These are phyloP conservation scores for Cinara cedri DNA, from an alignment of 2,888 invertebrate species.

Conservation along the genomic window DNA sequence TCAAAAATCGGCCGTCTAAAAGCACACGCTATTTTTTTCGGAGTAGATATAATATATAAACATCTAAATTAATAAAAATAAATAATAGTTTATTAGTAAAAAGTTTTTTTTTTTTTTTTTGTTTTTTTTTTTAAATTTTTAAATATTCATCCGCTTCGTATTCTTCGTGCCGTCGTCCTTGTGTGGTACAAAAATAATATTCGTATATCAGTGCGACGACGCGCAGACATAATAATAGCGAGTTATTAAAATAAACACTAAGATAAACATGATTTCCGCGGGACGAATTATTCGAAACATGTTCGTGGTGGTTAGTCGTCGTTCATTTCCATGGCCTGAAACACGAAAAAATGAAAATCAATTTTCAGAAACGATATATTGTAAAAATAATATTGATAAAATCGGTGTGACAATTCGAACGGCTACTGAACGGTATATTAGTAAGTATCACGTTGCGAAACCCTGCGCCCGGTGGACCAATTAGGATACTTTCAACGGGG, in stretches of 20 bases:
- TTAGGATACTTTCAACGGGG: too few relatives aligned
- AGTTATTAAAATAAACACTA: too few relatives aligned
- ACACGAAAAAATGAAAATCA: constrained; percentile 5
- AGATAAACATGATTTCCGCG: too few relatives aligned
- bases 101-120: neutral
- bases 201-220: neutral
- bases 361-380: neutral
- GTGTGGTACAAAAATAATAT: neutral
- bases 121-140: too few relatives aligned
- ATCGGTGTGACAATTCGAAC: too few relatives aligned
- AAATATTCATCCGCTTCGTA: too few relatives aligned
- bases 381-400: too few relatives aligned
- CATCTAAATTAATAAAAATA: constrained; percentile 5
- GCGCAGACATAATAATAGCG: neutral
- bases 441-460: too few relatives aligned
- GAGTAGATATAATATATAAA: neutral
- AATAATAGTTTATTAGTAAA: neutral
- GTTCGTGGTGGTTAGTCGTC: neutral
- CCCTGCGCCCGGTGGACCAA: too few relatives aligned
- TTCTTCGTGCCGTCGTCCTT: too few relatives aligned
- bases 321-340: constrained; percentile 40
- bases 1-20: neutral
- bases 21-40: neutral
- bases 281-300: too few relatives aligned
- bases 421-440: too few relatives aligned